Percentiles rank a stretch among this genome's conserved stretches.
Evolutionary conservation across 2,888 invertebrate genomes (phyloP).

Genomic region (Bellardia pandia): DNA sequence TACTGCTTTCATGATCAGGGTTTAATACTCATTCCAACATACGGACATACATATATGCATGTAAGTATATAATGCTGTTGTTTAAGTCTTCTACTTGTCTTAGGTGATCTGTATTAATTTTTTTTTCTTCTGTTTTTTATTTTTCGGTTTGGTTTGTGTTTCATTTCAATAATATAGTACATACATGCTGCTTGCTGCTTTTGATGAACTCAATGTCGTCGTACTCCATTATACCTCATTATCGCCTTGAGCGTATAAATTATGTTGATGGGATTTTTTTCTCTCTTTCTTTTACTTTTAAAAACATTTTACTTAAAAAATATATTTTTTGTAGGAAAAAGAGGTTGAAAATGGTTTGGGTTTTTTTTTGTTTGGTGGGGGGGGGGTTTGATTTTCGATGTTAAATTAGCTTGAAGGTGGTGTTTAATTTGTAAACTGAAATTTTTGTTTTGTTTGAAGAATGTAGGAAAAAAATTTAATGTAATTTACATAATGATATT

Average conservation of each 20-base stretch:
- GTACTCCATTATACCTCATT: slow-evolving; percentile 84
- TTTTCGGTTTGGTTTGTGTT: not conserved
- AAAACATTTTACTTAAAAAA: slow-evolving; percentile 55
- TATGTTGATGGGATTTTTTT: slow-evolving; percentile 82
- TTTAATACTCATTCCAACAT: not conserved
- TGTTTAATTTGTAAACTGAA: slow-evolving; percentile 56
- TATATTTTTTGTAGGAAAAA: slow-evolving; percentile 23
- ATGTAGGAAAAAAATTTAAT: not conserved
- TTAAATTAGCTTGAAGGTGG: slow-evolving; percentile 65
- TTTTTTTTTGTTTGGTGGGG: not conserved
- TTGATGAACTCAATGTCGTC: slow-evolving; percentile 76
- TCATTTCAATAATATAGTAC: slow-evolving; percentile 39
- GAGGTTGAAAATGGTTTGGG: slow-evolving; percentile 36
- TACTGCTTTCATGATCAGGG: not conserved
- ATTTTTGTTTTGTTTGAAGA: slow-evolving; percentile 17
- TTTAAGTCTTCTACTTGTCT: slow-evolving; percentile 52
- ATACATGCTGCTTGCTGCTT: slow-evolving; percentile 46
- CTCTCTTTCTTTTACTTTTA: slow-evolving; percentile 25
- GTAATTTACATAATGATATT: slow-evolving; percentile 35
- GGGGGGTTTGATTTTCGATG: not conserved
- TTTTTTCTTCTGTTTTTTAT: slow-evolving; percentile 32
- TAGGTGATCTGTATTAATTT: slow-evolving; percentile 55
- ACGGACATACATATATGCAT: too few species aligned
- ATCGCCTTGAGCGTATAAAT: slow-evolving; percentile 84
- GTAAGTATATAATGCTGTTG: not conserved